Base-by-base conservation (phyloP, 2,888 invertebrate species). In the Hybos culiciformis region DNA sequence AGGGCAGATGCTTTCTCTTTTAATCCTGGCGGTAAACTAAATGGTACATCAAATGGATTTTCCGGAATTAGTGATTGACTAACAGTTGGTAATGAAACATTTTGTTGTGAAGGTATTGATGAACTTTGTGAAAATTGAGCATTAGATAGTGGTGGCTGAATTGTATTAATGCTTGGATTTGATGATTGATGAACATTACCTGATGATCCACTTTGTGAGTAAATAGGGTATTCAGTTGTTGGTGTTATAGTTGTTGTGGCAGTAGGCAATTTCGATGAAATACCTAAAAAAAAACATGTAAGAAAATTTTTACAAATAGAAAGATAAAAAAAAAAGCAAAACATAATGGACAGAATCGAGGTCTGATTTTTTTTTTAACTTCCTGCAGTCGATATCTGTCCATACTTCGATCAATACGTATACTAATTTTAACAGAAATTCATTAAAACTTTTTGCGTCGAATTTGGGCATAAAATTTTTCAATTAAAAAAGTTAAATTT, bases 1-100 rank as follows among this genome's bases (percentile, higher is more conserved):
- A 63, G 51, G 45, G 65, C 56, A 44, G 57, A 56, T 17, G 66
- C 62, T 54, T 65, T 66, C 52, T 68, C 68, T 46, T 70, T 67
- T 51, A 69, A 57, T 47, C 66, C 68, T 43, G 67, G 64, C 37
- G 80, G 80, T 62, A 79, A 71, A 68, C 75, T 81, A 62, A 87
- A 86, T 17, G 87, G 87, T 44, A 85, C 86, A 54, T 82, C 79
- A 64, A 87, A 87, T 14, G 86, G 86, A 68, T 83, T 81, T 57
- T 79, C 78, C 5, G 73, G 66, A 43, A 71, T 58, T 39, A 72
- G 70, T 42, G 56, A 50, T n/a, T 42, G 31, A 41, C 12, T 3
- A 29, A 29, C n/a, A 29, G 12, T 34, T 23, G n/a, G 15, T 38
- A n/a, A 5, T 26, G 21, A 9, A 33, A 23, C 33, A n/a, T 37